phyloP scores from a whole-genome alignment of 2,888 invertebrate species.

The Cephus spinipes region DNA sequence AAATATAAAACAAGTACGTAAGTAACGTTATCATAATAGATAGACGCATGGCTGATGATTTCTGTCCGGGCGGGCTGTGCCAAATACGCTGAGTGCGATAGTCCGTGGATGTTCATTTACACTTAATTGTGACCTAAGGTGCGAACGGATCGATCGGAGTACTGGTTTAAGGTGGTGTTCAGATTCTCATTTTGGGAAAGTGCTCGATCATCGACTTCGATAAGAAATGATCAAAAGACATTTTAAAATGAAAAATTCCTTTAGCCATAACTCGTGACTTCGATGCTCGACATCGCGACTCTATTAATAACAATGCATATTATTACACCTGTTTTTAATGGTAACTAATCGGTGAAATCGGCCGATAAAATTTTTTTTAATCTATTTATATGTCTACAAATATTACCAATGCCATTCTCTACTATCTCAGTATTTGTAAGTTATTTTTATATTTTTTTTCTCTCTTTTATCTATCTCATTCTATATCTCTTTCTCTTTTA shows the following conservation, averaged over 20 bases:
- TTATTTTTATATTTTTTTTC: slow-evolving; percentile 29
- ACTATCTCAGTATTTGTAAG: slow-evolving; percentile 47
- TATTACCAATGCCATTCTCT: slow-evolving; percentile 27
- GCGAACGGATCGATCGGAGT: neutral
- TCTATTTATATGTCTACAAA: slow-evolving; percentile 13
- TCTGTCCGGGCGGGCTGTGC: neutral
- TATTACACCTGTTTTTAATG: neutral
- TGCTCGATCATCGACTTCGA: neutral
- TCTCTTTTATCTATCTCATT: slow-evolving; percentile 1
- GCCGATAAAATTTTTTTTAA: neutral
- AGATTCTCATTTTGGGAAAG: neutral
- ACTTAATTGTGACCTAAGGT: neutral
- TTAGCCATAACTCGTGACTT: neutral
- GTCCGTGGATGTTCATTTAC: neutral
- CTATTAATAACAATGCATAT: neutral
- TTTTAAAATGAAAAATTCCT: neutral
- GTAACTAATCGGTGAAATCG: neutral
- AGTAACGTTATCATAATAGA: slow-evolving; percentile 32
- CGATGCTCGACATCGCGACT: neutral
- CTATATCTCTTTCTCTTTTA: neutral
- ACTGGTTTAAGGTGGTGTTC: neutral
- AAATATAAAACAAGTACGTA: slow-evolving; percentile 22
- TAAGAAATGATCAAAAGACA: neutral
- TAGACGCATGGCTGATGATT: slow-evolving; percentile 34
- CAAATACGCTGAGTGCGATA: neutral